Evolutionary conservation across 1,140 invertebrate genomes (phyloP), one percentile per base, ranked within the genome.

Genomic region (Drosophila burlai): DNA sequence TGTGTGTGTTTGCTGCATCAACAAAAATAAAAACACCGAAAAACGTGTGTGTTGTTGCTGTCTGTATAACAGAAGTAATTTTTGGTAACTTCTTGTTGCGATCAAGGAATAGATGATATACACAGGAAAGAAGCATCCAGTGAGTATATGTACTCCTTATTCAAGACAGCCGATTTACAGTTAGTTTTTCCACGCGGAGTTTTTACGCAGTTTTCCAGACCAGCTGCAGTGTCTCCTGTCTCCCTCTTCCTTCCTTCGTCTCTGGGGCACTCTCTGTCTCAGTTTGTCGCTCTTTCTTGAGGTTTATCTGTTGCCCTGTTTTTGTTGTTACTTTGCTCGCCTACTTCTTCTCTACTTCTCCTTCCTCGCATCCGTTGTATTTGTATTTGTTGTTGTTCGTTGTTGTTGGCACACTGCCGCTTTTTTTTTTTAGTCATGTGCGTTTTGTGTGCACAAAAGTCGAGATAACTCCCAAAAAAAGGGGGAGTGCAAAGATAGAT

Each of bases 21-120:
- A 75, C 73, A 58, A 76, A 66, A 81, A 54, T 66, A 80, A 65
- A 59, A 71, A 80, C 65, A 83, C 42, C 52, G 42, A 52, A 24
- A 43, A 46, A 50, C 45, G 61, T 47, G 63, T 75, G 49, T 86
- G 66, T 80, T 87, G 58, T 73, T 83, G 47, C 47, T 77, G 80
- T 87, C 72, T 87, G 84, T 89, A 90, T 84, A 90, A 84, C 85
- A 90, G 81, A 83, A 78, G 72, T 67, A 46, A 75, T 78, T 69
- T 78, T 83, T 68, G 36, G 68, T 65, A 76, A 61, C 47, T 29
- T 38, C n/a, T 18, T 36, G 55, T 40, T 15, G 40, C 64, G 31
- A 18, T 38, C 67, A 43, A 55, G 61, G 59, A 69, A 55, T 62
- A 68, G 16, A 40, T 49, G n/a, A 18, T 34, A 55, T 24, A 34